Evolutionary conservation across 2,797 vertebrate species (phyloP).

Genomic region (Chaenodraco wilsoni): DNA sequence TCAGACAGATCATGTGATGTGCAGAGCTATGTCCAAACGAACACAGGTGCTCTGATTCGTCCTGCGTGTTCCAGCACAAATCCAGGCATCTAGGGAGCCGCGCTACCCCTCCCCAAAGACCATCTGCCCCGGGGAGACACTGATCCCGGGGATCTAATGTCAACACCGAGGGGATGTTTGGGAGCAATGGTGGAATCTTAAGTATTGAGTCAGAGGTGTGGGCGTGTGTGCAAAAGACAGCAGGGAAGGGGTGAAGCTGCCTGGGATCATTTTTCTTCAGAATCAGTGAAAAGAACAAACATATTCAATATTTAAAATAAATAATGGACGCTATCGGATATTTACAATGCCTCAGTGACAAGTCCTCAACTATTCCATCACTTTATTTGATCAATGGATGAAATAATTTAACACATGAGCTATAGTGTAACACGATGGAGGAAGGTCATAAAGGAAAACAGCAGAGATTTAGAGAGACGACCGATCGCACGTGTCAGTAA

Average conservation of each 20-base stretch:
- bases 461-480: constrained; percentile 43
- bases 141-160: constrained; percentile 78
- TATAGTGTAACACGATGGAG: constrained; percentile 30
- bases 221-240: constrained; percentile 32
- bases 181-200: constrained; percentile 69
- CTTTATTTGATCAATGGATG: constrained; percentile 12
- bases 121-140: constrained; percentile 77
- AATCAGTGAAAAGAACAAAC: constrained; percentile 22
- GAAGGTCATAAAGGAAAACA: constrained; percentile 17
- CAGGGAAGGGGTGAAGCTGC: constrained; percentile 11
- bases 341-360: neutral
- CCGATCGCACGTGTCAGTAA: constrained; percentile 64
- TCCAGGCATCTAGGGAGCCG: constrained; percentile 76
- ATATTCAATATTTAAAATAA: constrained; percentile 11
- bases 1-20: constrained; percentile 69
- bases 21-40: constrained; percentile 76
- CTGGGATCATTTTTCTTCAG: constrained; percentile 32
- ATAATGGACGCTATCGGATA: constrained; percentile 1
- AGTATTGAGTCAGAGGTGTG: constrained; percentile 64
- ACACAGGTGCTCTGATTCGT: constrained; percentile 85
- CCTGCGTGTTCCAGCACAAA: constrained; percentile 82
- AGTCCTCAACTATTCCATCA: neutral
- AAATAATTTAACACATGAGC: constrained; percentile 5
- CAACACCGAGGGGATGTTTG: constrained; percentile 75
- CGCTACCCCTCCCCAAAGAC: constrained; percentile 68